phyloP scores from a whole-genome alignment of 23 tunicate species.

The Trididemnum clinides region DNA sequence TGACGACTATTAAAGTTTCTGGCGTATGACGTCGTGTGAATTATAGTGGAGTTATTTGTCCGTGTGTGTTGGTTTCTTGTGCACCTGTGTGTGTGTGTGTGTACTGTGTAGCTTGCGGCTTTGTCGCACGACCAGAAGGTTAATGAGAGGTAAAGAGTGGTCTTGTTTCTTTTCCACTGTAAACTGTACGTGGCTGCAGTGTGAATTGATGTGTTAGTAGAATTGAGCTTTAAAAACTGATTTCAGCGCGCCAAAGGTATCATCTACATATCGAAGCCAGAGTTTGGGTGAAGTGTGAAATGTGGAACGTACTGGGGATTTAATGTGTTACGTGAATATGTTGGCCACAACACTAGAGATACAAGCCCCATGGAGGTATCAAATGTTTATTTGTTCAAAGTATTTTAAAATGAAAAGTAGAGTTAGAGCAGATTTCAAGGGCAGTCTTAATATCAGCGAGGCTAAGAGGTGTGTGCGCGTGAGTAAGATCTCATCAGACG shows the following conservation, averaged over 20 bases:
- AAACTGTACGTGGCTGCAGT: background rate
- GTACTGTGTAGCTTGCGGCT: background rate
- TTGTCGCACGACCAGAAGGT: background rate
- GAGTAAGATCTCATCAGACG: no score
- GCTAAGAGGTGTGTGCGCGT: no score
- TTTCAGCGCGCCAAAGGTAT: background rate
- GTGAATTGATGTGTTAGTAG: background rate
- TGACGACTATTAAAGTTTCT: background rate
- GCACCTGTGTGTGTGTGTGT: background rate
- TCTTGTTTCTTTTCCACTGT: background rate
- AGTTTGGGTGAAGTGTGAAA: background rate
- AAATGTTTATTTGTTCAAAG: no score
- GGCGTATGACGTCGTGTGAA: background rate
- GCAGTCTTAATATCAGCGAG: no score
- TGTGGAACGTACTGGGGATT: background rate
- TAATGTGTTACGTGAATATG: background rate
- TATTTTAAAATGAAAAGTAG: no score
- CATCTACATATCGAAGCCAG: background rate
- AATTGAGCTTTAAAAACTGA: background rate
- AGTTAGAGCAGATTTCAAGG: no score
- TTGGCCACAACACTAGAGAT: no score
- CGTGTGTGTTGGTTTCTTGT: no score
- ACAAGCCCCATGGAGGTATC: no score
- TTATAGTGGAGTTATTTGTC: background rate
- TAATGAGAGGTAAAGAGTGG: no score